A percentile compares a stretch with the other conserved stretches of the same genome.
phyloP scores from a whole-genome alignment of 2,113 vertebrate genomes.

The Upupa epops region DNA sequence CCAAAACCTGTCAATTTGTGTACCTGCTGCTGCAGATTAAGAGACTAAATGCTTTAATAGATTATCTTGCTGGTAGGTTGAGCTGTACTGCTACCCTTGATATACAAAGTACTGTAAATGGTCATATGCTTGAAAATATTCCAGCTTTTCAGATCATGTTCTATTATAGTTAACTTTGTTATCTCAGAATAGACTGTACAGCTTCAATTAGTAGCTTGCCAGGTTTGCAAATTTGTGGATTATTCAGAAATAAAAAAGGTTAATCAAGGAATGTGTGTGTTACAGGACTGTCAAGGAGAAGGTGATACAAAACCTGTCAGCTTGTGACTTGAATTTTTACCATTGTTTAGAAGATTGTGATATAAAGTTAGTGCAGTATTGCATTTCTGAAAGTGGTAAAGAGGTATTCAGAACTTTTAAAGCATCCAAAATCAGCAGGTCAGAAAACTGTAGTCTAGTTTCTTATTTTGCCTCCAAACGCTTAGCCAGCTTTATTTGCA shows the following conservation, averaged over 20 bases:
- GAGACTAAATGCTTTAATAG: not conserved
- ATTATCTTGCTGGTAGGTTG: not conserved
- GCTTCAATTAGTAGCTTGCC: not conserved
- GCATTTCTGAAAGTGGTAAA: not conserved
- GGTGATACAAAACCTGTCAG: not conserved
- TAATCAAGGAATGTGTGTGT: not conserved
- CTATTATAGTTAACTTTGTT: not conserved
- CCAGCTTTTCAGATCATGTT: not conserved
- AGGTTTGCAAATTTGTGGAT: not conserved
- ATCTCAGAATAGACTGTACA: not conserved
- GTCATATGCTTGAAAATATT: not conserved
- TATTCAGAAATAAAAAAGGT: not conserved
- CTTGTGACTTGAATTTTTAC: not conserved
- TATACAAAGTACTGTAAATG: not conserved
- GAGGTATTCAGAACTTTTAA: not conserved
- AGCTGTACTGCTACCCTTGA: not conserved
- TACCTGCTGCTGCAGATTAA: slow-evolving; percentile 12
- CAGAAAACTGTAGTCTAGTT: not conserved
- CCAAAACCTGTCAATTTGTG: not conserved
- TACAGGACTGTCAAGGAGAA: not conserved
- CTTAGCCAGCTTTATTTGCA: not conserved
- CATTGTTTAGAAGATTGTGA: not conserved
- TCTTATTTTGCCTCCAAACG: not conserved
- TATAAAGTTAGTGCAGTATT: not conserved
- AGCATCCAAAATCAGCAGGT: not conserved